A percentile compares a stretch with the other conserved stretches of the same genome.
Conservation (phyloP, 2,797 vertebrate species). For the Channa striata region DNA sequence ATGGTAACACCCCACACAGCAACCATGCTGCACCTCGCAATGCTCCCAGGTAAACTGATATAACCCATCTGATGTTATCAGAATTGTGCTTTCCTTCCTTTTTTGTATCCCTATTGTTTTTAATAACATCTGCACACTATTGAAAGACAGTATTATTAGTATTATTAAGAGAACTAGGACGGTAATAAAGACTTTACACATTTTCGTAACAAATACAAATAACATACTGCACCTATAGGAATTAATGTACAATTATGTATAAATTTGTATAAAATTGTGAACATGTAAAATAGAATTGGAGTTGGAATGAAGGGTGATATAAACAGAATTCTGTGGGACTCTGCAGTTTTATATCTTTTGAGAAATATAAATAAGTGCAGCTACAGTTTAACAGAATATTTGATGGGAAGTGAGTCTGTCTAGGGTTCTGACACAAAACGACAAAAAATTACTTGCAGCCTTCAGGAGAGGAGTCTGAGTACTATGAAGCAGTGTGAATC, state of each 20-base stretch:
- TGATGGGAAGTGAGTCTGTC: background rate
- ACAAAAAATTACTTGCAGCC: background rate
- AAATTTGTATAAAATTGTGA: too few species aligned
- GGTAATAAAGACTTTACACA: too few species aligned
- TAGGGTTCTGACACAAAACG: background rate
- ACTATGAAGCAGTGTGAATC: conserved; percentile 4
- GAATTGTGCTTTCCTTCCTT: background rate
- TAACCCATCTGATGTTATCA: background rate
- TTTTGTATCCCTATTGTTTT: background rate
- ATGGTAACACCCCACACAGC: conserved; percentile 84
- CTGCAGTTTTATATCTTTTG: background rate
- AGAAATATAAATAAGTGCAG: background rate
- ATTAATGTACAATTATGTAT: too few species aligned
- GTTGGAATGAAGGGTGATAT: background rate
- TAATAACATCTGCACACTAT: background rate
- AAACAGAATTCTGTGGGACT: conserved; percentile 16
- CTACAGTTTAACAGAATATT: background rate
- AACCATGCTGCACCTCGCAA: conserved; percentile 88
- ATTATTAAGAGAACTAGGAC: too few species aligned
- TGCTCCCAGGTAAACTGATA: conserved; percentile 85
- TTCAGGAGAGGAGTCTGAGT: background rate
- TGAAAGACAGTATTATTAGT: too few species aligned
- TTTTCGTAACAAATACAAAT: too few species aligned
- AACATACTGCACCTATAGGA: background rate
- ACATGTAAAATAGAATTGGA: too few species aligned